Evolutionary conservation across 1,140 invertebrate species (phyloP), one percentile per base, ranked within the genome.

Genomic region (Papilio glaucus): DNA sequence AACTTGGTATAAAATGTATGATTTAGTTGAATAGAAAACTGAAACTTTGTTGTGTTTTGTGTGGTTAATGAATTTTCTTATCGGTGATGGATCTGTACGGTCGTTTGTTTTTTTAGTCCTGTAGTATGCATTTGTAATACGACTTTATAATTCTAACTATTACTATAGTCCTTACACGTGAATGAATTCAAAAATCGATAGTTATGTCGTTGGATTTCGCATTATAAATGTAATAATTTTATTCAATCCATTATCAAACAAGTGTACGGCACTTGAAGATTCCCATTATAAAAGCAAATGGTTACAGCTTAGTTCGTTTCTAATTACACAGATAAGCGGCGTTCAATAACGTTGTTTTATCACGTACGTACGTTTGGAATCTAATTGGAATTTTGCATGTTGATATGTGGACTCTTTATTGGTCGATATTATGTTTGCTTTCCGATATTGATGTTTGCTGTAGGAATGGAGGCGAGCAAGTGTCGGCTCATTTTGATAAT

Each of bases 321-420:
- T 90, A 92, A 92, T 92, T 91, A 92, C 90, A 83, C 76, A 86
- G 90, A 91, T 92, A 91, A 91, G 87, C 81, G 74, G 86, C 84
- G 49, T 88, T 78, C 89, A 91, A 91, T 93, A 93, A 90, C 86
- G 87, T 86, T 80, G 82, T 84, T 89, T 91, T 91, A 93, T 93
- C 89, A 87, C 82, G 88, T 90, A 85, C 85, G 84, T 91, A 90
- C 86, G 85, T 91, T 90, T 85, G 81, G 89, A 93, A 91, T 93
- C 89, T 93, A 93, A 93, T 93, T 91, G 88, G 88, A 88, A 91
- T 91, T 91, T 92, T 82, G 89, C 90, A 92, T 90, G 87, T 92
- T 86, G 87, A 91, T 91, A 92, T 92, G 88, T 86, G 81, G 79
- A 91, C 88, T 91, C 86, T 89, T 89, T 89, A 91, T 92, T 90